A percentile compares a stretch with the other conserved stretches of the same genome.
phyloP scores from a whole-genome alignment of 2,888 invertebrate species.

The Macrophya alboannulata region DNA sequence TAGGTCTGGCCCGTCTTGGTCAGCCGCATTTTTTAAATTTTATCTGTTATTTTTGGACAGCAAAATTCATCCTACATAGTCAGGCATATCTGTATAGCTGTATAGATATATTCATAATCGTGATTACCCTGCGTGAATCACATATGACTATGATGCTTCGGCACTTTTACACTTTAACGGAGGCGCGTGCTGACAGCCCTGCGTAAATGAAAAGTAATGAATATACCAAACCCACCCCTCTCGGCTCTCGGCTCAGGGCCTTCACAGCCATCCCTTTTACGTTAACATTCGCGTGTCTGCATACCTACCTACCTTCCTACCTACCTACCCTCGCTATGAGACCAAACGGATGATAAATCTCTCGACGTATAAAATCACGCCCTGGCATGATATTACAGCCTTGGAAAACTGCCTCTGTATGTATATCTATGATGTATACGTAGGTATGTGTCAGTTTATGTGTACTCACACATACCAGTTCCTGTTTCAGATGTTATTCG shows the following conservation, averaged over 20 bases:
- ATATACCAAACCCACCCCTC: constrained; percentile 43
- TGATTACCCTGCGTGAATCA: not conserved
- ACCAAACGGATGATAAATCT: constrained; percentile 48
- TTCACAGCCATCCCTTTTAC: constrained; percentile 33
- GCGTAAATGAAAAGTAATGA: constrained; percentile 54
- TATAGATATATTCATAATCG: not conserved
- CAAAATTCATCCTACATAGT: no score
- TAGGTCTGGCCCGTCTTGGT: no score
- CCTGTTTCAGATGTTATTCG: not conserved
- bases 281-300: constrained; percentile 39
- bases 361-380: constrained; percentile 51
- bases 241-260: not conserved
- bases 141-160: constrained; percentile 2
- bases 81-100: not conserved
- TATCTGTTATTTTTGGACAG: no score
- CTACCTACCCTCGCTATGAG: constrained; percentile 19
- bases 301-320: not conserved
- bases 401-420: not conserved
- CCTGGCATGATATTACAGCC: constrained; percentile 34
- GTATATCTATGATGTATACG: not conserved
- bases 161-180: constrained; percentile 43
- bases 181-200: constrained; percentile 46
- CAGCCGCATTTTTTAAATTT: no score
- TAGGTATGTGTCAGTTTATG: not conserved
- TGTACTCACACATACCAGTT: not conserved